These are phyloP conservation scores for Eilema sororculum DNA, from an alignment of 2,888 invertebrate genomes.

Conservation along the genomic window DNA sequence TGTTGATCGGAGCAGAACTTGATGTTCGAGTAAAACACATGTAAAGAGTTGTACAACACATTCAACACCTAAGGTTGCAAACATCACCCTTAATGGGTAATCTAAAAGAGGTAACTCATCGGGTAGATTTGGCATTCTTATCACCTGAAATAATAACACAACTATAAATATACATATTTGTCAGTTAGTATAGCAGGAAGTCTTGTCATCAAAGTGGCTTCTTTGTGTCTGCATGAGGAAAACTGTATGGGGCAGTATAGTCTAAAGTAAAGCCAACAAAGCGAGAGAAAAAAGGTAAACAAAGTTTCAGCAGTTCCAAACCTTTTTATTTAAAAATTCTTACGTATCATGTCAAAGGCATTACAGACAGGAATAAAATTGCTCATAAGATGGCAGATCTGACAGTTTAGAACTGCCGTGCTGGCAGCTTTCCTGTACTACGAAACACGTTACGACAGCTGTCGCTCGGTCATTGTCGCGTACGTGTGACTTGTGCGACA, in stretches of 20 bases:
- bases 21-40: constrained; percentile 98
- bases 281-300: too few relatives aligned
- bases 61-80: constrained; percentile 96
- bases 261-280: too few relatives aligned
- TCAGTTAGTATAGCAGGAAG: not conserved
- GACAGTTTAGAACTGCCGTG: too few relatives aligned
- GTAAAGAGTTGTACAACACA: constrained; percentile 97
- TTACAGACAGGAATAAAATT: too few relatives aligned
- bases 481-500: too few relatives aligned
- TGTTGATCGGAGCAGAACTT: constrained; percentile 96
- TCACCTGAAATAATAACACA: constrained; percentile 75
- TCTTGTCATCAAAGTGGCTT: not conserved
- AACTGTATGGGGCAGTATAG: not conserved
- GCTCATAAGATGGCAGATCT: too few relatives aligned
- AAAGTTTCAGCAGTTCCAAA: too few relatives aligned
- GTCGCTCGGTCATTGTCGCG: too few relatives aligned
- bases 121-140: constrained; percentile 92
- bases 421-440: too few relatives aligned
- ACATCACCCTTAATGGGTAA: constrained; percentile 95
- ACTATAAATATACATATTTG: not conserved
- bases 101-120: constrained; percentile 98
- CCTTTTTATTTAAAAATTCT: too few relatives aligned
- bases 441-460: too few relatives aligned
- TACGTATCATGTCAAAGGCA: too few relatives aligned
- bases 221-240: not conserved